Evolutionary conservation across 1,140 invertebrate species (phyloP).

Genomic region (Euwallacea fornicatus): DNA sequence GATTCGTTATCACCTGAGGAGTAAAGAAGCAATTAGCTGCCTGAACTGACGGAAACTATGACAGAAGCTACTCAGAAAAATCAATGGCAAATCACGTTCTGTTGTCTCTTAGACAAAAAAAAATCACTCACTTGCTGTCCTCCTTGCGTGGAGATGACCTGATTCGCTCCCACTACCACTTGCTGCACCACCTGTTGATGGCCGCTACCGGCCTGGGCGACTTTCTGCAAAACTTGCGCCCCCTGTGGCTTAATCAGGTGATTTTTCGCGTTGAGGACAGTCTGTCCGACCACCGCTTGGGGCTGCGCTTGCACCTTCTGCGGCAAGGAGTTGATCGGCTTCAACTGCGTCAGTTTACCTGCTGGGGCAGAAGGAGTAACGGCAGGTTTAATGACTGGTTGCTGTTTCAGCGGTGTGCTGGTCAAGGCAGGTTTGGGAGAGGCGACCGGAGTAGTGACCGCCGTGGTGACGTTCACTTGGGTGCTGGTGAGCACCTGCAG

Average conservation of each 20-base stretch:
- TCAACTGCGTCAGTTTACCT: conserved; percentile 49
- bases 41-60: too few species aligned
- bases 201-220: conserved; percentile 41
- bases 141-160: conserved; percentile 45
- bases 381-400: conserved; percentile 47
- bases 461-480: conserved; percentile 33
- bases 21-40: conserved; percentile 17
- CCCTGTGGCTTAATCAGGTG: conserved; percentile 35
- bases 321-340: conserved; percentile 38
- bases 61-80: too few species aligned
- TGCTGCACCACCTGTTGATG: conserved; percentile 48
- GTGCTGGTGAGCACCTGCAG: conserved; percentile 78
- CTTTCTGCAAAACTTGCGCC: conserved; percentile 45
- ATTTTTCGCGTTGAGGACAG: conserved; percentile 21
- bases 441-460: background rate
- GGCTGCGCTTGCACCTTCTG: conserved; percentile 28
- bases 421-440: conserved; percentile 44
- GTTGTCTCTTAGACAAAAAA: conserved; percentile 13
- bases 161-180: conserved; percentile 48
- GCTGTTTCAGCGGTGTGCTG: conserved; percentile 44
- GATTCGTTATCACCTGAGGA: conserved; percentile 61
- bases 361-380: conserved; percentile 40
- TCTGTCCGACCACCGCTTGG: conserved; percentile 23
- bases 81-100: conserved; percentile 4
- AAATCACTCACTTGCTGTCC: conserved; percentile 46